Evolutionary conservation across 35 echinoderm and acorn worm species (phyloP), one percentile per base, ranked within the genome.

Genomic region (Amphiura filiformis): DNA sequence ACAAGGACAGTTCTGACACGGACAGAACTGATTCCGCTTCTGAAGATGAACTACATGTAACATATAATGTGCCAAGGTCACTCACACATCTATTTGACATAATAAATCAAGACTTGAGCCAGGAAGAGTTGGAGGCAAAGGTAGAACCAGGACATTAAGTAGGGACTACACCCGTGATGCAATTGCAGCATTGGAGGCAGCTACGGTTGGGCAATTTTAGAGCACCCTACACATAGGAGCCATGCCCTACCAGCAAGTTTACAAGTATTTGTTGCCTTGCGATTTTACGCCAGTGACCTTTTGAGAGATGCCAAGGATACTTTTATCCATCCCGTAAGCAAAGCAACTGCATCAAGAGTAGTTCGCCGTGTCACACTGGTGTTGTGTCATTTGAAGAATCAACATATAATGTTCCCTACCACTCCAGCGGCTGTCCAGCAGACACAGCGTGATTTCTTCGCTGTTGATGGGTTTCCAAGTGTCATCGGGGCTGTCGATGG

Each of bases 181-280:
- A n/a, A n/a, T n/a, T n/a, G n/a, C n/a, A n/a, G n/a, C n/a, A n/a
- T n/a, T n/a, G n/a, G n/a, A n/a, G n/a, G n/a, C n/a, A n/a, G n/a
- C n/a, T n/a, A n/a, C n/a, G n/a, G n/a, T n/a, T n/a, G n/a, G n/a
- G n/a, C n/a, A n/a, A n/a, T n/a, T n/a, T n/a, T n/a, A n/a, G n/a
- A 89, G 1, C 92, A 93, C 57, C 92, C n/a, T 13, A 93, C 92
- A n/a, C 44, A 30, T 22, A 79, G 82, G 35, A 93, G 57, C 15
- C 75, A 90, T 33, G 76, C 82, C 28, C 38, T 90, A 23, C 40
- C 92, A 34, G 1, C 92, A 82, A 86, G 77, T 31, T 49, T 87
- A 32, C 92, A 94, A 39, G 87, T 86, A 13, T 94, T 94, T 56
- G 75, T 94, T 14, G 87, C 92, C 0, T 80, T 94, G 37, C 42